phyloP scores from a whole-genome alignment of 2,888 invertebrate genomes.

The Pterobdella sp. region DNA sequence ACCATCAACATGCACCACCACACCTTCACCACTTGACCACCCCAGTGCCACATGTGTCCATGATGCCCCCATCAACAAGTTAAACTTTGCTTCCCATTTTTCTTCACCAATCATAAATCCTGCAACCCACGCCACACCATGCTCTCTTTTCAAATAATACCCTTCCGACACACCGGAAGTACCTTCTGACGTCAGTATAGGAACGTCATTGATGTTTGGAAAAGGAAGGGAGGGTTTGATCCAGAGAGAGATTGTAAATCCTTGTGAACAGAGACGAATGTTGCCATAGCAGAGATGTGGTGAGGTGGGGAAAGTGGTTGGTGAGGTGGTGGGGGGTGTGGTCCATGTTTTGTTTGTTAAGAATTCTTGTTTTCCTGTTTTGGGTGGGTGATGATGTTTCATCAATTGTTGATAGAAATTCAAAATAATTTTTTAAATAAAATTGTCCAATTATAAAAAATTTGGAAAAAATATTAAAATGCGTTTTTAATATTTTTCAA shows the following conservation, averaged over 20 bases:
- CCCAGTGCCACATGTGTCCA: constrained; percentile 40
- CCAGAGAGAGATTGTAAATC: constrained; percentile 42
- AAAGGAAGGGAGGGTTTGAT: constrained; percentile 38
- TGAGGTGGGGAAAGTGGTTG: constrained; percentile 40
- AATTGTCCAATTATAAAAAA: no score
- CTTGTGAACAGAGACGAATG: constrained; percentile 41
- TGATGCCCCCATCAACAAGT: constrained; percentile 35
- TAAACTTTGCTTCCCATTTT: constrained; percentile 40
- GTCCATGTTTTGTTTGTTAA: constrained; percentile 15
- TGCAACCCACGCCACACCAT: constrained; percentile 44
- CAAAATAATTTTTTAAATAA: no score
- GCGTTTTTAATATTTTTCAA: no score
- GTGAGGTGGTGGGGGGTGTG: background rate
- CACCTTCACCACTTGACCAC: constrained; percentile 30
- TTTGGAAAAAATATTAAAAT: no score
- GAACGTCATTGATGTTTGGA: constrained; percentile 34
- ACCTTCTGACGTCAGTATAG: constrained; percentile 44
- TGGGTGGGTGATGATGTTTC: no score
- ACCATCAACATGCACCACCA: constrained; percentile 42
- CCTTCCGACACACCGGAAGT: constrained; percentile 43
- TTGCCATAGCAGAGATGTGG: constrained; percentile 48
- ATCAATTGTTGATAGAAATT: no score
- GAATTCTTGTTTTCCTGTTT: background rate
- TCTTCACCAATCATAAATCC: constrained; percentile 40
- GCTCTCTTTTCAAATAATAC: constrained; percentile 42